Base-by-base conservation (phyloP, 2,797 vertebrate species). In the Hapalemur alaotrensis region DNA sequence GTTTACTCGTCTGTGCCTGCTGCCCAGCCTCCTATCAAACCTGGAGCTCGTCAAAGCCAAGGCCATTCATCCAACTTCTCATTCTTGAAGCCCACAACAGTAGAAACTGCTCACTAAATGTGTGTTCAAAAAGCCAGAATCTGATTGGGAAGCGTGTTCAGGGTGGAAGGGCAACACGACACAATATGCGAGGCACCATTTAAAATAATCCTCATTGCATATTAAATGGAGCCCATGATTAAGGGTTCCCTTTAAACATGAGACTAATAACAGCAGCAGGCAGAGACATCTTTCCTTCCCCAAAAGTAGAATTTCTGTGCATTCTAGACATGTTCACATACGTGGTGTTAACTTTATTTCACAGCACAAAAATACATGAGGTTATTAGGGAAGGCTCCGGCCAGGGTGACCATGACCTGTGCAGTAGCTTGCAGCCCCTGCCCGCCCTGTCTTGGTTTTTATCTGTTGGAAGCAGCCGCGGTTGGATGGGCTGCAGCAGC, bases 191-290 rank as follows among this genome's bases (percentile, higher is more conserved):
- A 73, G 48, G 23, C 5, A 1, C 38, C 18, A 0, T 22, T 70
- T 76, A 54, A 35, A 91, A 11, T 15, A 23, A 30, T 22, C 22
- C 35, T 54, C n/a, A 1, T 1, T 59, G 46, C 35, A 35, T 57
- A 25, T 35, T 35, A 52, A 73, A n/a, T 9, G 50, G 78, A 91
- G 22, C 67, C 13, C 38, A 20, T 35, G 59, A 22, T 63, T 14
- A 52, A 87, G 72, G 30, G 70, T 78, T 41, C 63, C 48, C 61
- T 86, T 92, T 93, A 69, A 87, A 87, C 43, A 57, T 32, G 13
- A 84, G 15, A 78, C 70, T 35, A 75, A 32, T 11, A 79, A 32
- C 13, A 92, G n/a, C 4, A 46, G 61, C 48, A 67, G 85, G 61
- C 23, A 25, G 48, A 50, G 41, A 32, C 17, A 46, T 28, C 43